Evolutionary conservation across 2,888 invertebrate species (phyloP), one percentile per base, ranked within the genome.

Genomic region (Timema podura): DNA sequence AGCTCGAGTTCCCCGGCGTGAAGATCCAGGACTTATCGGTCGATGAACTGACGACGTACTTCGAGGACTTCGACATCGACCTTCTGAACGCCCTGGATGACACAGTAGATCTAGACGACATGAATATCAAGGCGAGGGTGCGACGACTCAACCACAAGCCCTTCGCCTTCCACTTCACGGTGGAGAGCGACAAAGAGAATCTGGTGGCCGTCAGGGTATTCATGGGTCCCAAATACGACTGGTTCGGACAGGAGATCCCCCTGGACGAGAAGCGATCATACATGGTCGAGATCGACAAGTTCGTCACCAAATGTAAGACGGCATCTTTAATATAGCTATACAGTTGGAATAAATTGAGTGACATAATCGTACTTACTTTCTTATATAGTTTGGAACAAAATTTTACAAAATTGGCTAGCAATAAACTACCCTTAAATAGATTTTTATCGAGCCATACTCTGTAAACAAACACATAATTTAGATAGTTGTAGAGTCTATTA

Each of bases 71-170:
- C 68, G 75, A 75, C 64, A 73, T 76, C 66, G 75, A 76, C 66
- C 77, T 73, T 15, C 51, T 71, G 61, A 71, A 70, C 54, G 73
- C 75, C 48, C 70, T 75, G 7, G 73, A 75, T 49, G 74, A 75
- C 68, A 74, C 73, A 45, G 69, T 69, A 49, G 74, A 74, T 44
- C 72, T 75, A 48, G 80, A 83, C 70, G 78, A 81, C 2, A 80
- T 80, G 74, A 77, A 83, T 65, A 74, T 75, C 71, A 71, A 75
- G 59, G 75, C 75, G 48, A 73, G 75, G 45, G 76, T 77, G 15
- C 75, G 74, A 11, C 75, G 77, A 44, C 73, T 77, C 13, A 75
- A 77, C 74, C 77, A 78, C 74, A 72, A 76, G 65, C 74, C 75
- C 16, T 78, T 76, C 71, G 72, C 70, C 65, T 72, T 74, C 74